Percentiles rank a stretch among this genome's conserved stretches.
Conservation (phyloP, 2,888 invertebrate genomes). For the Drepana falcataria region DNA sequence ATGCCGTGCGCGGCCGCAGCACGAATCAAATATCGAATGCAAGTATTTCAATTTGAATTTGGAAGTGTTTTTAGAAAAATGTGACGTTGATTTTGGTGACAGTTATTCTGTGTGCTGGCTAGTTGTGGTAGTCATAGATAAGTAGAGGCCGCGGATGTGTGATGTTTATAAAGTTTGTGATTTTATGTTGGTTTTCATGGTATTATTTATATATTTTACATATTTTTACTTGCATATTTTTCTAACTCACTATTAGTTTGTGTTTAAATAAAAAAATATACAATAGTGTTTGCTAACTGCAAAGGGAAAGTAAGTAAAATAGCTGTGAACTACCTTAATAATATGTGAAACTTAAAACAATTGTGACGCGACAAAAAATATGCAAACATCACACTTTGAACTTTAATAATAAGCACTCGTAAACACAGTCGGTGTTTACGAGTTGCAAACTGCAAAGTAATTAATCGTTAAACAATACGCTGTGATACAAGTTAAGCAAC, state of each 20-base stretch:
- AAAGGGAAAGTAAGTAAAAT: too few species aligned
- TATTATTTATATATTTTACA: too few species aligned
- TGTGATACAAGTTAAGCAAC: not conserved
- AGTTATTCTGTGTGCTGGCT: not conserved
- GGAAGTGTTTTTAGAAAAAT: not conserved
- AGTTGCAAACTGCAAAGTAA: not conserved
- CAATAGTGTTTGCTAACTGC: too few species aligned
- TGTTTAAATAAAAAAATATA: too few species aligned
- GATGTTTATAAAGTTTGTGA: not conserved
- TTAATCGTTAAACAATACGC: not conserved
- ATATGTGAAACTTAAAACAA: too few species aligned
- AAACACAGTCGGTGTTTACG: not conserved
- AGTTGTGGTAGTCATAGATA: not conserved
- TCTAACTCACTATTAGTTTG: too few species aligned
- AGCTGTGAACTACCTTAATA: too few species aligned
- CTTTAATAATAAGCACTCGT: not conserved
- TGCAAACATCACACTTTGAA: not conserved
- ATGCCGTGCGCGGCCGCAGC: constrained; percentile 66
- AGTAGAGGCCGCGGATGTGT: not conserved
- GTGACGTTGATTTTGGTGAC: not conserved
- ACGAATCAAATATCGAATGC: constrained; percentile 63
- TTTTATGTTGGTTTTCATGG: not conserved
- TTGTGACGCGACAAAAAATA: too few species aligned
- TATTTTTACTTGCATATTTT: too few species aligned
- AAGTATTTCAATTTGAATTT: constrained; percentile 48